Base-by-base conservation (phyloP, 2,113 vertebrate species). In the Panthera uncia region DNA sequence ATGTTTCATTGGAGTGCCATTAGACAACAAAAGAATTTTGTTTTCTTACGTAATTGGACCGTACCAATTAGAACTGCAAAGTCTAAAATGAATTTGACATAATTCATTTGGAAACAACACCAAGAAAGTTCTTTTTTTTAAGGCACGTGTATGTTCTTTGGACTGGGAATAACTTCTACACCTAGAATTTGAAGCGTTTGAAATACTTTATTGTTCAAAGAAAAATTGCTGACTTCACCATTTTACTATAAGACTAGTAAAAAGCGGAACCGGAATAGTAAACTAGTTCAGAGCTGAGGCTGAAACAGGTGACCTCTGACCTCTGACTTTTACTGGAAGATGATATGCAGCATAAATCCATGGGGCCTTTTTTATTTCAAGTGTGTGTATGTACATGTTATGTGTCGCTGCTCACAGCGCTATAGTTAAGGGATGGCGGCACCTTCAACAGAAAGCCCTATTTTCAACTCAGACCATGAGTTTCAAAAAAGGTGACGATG, bases 271-370 rank as follows among this genome's bases (percentile, higher is more conserved):
- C 96, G 85, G 97, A 98, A 98, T 97, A 98, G 98, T 98, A 98
- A 98, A 98, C 98, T 97, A 94, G 98, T 98, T 98, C 97, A 98
- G 98, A 98, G 98, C 98, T 96, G 98, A 99, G 98, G 98, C 98
- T 98, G 98, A 98, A 98, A 98, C 97, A 97, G 98, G 98, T 98
- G 97, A 98, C 99, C 98, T 96, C 96, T 98, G 98, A 98, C 98
- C 98, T 98, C 98, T 99, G 98, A 98, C 98, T 99, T 99, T 99
- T 99, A 98, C 98, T 98, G 98, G 98, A 97, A 98, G 98, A 98
- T 98, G 98, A 98, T 98, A 99, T 96, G 98, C 98, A 98, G 98
- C 98, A 98, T 98, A 98, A 99, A 99, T 99, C 98, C 98, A 98
- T 89, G 96, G 98, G 98, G 98, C 98, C 98, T 98, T 98, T 98